Percentiles rank a stretch among this genome's conserved stretches.
Evolutionary conservation across 2,888 invertebrate genomes (phyloP).

Genomic region (Zaprionus bogoriensis): DNA sequence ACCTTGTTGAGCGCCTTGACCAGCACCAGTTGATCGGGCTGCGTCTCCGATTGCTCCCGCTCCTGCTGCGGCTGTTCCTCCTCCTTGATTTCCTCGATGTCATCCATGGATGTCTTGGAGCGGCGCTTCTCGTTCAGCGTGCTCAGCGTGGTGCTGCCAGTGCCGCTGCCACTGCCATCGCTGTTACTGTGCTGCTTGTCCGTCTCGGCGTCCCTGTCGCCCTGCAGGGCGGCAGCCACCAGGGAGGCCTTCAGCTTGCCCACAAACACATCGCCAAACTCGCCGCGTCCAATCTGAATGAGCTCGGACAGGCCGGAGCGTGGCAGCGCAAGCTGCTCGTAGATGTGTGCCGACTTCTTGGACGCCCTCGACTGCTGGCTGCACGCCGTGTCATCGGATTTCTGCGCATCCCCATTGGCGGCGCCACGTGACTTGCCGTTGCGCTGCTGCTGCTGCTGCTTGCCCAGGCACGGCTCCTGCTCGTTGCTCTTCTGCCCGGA

Average conservation of each 20-base stretch:
- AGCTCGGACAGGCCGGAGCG: conserved; percentile 89
- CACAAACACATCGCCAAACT: conserved; percentile 95
- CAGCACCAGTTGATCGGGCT: conserved; percentile 84
- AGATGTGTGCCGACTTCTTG: conserved; percentile 84
- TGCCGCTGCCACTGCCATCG: conserved; percentile 63
- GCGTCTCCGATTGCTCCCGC: conserved; percentile 40
- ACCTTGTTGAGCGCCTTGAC: conserved; percentile 90
- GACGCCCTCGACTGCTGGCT: conserved; percentile 86
- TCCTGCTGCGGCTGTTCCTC: conserved; percentile 56
- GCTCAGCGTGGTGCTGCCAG: conserved; percentile 64
- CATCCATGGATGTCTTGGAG: conserved; percentile 82
- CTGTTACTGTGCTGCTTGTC: conserved; percentile 78
- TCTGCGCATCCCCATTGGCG: conserved; percentile 84
- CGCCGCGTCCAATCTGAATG: conserved; percentile 90
- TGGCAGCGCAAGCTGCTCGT: conserved; percentile 90
- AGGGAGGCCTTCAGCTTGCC: conserved; percentile 85
- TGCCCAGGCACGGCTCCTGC: conserved; percentile 82
- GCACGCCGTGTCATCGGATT: conserved; percentile 87
- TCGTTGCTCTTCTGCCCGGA: conserved; percentile 69
- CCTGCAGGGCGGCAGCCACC: conserved; percentile 22
- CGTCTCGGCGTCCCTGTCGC: conserved; percentile 72
- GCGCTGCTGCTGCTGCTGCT: conserved; percentile 76
- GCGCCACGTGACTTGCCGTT: conserved; percentile 81
- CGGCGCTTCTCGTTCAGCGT: conserved; percentile 80
- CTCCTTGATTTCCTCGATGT: conserved; percentile 82